Evolutionary conservation across 1,140 invertebrate genomes (phyloP).

Genomic region (Orius laevigatus): DNA sequence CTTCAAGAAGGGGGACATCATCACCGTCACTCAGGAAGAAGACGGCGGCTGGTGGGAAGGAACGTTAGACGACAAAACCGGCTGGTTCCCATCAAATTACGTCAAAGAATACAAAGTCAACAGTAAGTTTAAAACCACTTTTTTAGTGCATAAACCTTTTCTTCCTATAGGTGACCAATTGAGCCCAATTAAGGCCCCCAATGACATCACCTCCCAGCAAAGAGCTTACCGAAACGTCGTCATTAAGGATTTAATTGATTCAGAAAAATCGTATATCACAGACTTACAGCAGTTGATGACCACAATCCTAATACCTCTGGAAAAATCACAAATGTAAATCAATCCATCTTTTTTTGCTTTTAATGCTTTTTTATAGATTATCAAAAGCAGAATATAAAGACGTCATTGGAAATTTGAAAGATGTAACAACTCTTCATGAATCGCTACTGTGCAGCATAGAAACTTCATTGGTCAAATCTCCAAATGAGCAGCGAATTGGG

Average conservation of each 20-base stretch:
- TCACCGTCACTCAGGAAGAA: slow-evolving; percentile 81
- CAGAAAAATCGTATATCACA: slow-evolving; percentile 73
- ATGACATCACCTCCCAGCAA: slow-evolving; percentile 37
- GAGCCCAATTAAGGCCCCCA: slow-evolving; percentile 16
- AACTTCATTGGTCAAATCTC: slow-evolving; percentile 46
- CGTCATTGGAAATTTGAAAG: slow-evolving; percentile 72
- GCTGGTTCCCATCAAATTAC: slow-evolving; percentile 98
- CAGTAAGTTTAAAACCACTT: neutral
- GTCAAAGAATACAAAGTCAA: slow-evolving; percentile 67
- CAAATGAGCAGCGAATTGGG: slow-evolving; percentile 69
- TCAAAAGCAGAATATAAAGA: slow-evolving; percentile 69
- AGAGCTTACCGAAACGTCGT: slow-evolving; percentile 57
- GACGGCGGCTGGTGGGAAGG: slow-evolving; percentile 98
- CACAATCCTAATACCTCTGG: slow-evolving; percentile 69
- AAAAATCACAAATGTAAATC: slow-evolving; percentile 70
- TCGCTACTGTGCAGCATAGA: slow-evolving; percentile 60
- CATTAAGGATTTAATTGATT: slow-evolving; percentile 84
- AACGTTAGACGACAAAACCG: slow-evolving; percentile 81
- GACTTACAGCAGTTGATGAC: slow-evolving; percentile 72
- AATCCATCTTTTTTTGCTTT: slow-evolving; percentile 2
- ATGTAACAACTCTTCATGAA: slow-evolving; percentile 69
- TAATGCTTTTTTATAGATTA: slow-evolving; percentile 41
- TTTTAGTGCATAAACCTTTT: neutral
- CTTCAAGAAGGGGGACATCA: slow-evolving; percentile 91
- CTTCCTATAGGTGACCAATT: slow-evolving; percentile 15